Evolutionary conservation across 2,888 invertebrate species (phyloP).

Genomic region (Nomada flava): DNA sequence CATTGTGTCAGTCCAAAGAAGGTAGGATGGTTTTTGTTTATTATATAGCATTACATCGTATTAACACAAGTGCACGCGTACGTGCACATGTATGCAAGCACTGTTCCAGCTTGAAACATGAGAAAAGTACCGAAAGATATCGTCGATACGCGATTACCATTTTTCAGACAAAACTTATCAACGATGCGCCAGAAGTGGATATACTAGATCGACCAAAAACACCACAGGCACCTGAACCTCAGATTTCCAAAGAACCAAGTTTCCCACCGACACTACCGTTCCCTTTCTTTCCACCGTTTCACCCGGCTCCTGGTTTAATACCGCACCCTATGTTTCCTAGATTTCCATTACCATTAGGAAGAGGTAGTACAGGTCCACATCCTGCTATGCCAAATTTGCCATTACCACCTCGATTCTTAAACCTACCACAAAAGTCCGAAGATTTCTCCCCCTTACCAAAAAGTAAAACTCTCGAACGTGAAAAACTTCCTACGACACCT

Average conservation of each 20-base stretch:
- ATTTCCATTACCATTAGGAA: conserved; percentile 83
- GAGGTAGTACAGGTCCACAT: conserved; percentile 86
- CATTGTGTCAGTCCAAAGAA: conserved; percentile 79
- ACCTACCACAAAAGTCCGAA: conserved; percentile 86
- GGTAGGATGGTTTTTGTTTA: conserved; percentile 65
- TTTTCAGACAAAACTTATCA: conserved; percentile 74
- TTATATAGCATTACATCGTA: conserved; percentile 8
- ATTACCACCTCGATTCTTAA: conserved; percentile 86
- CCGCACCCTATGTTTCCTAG: conserved; percentile 86
- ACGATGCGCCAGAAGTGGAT: conserved; percentile 74
- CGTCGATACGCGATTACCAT: conserved; percentile 50
- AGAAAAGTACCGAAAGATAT: conserved; percentile 31
- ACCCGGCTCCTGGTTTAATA: conserved; percentile 87
- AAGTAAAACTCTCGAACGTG: conserved; percentile 85
- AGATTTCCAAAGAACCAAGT: conserved; percentile 81
- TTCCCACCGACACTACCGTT: conserved; percentile 85
- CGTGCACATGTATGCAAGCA: conserved; percentile 17
- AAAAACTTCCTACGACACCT: conserved; percentile 85
- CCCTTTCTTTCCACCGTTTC: conserved; percentile 82
- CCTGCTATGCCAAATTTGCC: conserved; percentile 87
- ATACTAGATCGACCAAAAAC: conserved; percentile 82
- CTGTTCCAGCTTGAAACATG: conserved; percentile 10
- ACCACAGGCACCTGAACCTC: conserved; percentile 81
- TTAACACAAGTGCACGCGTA: conserved; percentile 20
- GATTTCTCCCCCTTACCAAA: conserved; percentile 81